Conservation (phyloP, 2,113 vertebrate species). For the Coptodon bakossiorum region DNA sequence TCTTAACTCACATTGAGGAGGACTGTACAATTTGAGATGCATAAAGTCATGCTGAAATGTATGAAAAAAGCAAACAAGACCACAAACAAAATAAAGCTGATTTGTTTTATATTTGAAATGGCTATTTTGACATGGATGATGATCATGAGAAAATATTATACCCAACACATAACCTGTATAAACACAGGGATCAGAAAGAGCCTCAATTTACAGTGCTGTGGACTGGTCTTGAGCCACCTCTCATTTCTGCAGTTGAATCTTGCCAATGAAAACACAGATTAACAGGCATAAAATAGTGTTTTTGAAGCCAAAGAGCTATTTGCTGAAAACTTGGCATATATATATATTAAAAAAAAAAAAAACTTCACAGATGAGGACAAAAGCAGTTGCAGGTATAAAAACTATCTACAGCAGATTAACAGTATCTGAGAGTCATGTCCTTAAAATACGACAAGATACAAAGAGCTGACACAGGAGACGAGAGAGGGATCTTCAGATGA, state of each 20-base stretch:
- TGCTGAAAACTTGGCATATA: not conserved
- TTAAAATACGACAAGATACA: not conserved
- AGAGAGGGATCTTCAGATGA: not conserved
- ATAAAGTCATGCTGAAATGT: not conserved
- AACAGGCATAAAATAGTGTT: not conserved
- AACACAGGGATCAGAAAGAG: not conserved
- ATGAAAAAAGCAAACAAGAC: not conserved
- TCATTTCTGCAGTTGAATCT: not conserved
- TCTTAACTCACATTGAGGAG: slow-evolving; percentile 25
- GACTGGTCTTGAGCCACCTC: not conserved
- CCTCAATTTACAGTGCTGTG: not conserved
- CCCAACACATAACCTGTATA: not conserved
- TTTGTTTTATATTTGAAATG: slow-evolving; percentile 5
- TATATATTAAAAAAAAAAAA: not conserved
- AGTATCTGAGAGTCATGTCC: not conserved
- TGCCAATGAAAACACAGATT: not conserved
- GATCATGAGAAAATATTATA: not conserved
- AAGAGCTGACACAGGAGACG: not conserved
- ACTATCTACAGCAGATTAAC: not conserved
- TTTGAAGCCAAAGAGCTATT: not conserved
- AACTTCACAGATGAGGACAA: not conserved
- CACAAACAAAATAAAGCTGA: slow-evolving; percentile 14
- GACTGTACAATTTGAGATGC: not conserved
- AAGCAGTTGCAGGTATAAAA: not conserved
- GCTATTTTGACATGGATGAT: not conserved